Evolutionary conservation across 2,888 invertebrate species (phyloP).

Genomic region (Eledona agricola): DNA sequence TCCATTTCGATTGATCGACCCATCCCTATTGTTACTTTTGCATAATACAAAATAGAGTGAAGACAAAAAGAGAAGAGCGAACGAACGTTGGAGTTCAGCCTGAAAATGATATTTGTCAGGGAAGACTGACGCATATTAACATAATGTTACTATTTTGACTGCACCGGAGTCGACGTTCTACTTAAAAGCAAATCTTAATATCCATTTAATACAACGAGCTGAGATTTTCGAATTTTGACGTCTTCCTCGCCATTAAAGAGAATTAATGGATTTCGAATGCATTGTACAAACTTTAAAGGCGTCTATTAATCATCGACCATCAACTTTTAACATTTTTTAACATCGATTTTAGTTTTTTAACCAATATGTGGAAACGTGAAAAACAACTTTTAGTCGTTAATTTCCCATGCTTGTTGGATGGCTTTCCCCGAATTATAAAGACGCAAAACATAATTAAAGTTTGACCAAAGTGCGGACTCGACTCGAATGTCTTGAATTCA

Average conservation of each 20-base stretch:
- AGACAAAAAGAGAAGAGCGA: constrained; percentile 12
- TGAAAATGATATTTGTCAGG: constrained; percentile 19
- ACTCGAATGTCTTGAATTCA: constrained; percentile 11
- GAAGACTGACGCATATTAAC: constrained; percentile 11
- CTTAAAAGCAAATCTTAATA: too few relatives aligned
- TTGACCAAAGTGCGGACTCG: constrained; percentile 10
- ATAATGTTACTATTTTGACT: constrained; percentile 21
- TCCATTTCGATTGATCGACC: constrained; percentile 22
- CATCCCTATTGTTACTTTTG: constrained; percentile 11
- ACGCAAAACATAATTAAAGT: constrained; percentile 19
- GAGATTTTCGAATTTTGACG: constrained; percentile 13
- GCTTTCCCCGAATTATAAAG: too few relatives aligned
- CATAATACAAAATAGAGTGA: constrained; percentile 15
- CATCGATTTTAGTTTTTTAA: constrained; percentile 15
- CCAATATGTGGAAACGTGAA: too few relatives aligned
- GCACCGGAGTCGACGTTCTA: too few relatives aligned
- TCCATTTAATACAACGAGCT: too few relatives aligned
- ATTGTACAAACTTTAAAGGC: constrained; percentile 29
- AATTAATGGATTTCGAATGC: constrained; percentile 33
- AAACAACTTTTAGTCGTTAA: too few relatives aligned
- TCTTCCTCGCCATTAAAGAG: constrained; percentile 21
- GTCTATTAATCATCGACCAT: constrained; percentile 33
- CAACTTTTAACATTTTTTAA: constrained; percentile 22
- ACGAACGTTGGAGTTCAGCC: not conserved
- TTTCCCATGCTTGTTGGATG: too few relatives aligned